These are phyloP conservation scores for Mesoligia furuncula DNA, from an alignment of 2,888 invertebrate species.

Conservation along the genomic window DNA sequence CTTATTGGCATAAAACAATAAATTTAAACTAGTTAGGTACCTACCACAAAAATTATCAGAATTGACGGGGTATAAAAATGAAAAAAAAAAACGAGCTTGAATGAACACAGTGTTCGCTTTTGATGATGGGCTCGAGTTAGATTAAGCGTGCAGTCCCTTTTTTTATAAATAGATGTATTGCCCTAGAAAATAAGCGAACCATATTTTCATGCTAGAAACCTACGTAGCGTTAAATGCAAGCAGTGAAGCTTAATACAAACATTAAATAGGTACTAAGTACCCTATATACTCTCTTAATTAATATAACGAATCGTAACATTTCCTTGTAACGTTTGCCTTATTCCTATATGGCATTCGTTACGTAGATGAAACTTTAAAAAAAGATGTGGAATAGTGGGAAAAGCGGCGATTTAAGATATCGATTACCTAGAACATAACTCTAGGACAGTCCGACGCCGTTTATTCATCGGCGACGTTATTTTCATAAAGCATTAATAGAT, in stretches of 20 bases:
- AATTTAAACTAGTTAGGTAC: constrained; percentile 1
- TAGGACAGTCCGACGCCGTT: constrained; percentile 52
- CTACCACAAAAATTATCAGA: constrained; percentile 51
- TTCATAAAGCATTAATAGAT: constrained; percentile 45
- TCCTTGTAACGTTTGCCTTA: constrained; percentile 3
- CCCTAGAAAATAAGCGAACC: constrained; percentile 87
- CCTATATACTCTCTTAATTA: constrained; percentile 7
- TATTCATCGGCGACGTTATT: constrained; percentile 45
- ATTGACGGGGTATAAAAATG: constrained; percentile 67
- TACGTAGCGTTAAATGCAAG: constrained; percentile 84
- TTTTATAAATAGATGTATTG: constrained; percentile 86
- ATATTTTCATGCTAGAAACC: constrained; percentile 82
- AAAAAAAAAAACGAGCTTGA: constrained; percentile 72
- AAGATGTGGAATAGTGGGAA: constrained; percentile 15
- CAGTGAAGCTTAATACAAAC: constrained; percentile 76
- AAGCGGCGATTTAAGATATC: constrained; percentile 52
- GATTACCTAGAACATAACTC: constrained; percentile 47
- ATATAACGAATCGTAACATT: constrained; percentile 21
- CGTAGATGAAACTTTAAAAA: neutral
- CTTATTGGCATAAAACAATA: constrained; percentile 1
- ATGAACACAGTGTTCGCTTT: constrained; percentile 79
- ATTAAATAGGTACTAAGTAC: constrained; percentile 16
- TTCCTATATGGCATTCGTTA: neutral
- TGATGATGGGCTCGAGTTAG: constrained; percentile 77
- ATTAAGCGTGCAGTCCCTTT: constrained; percentile 84